These are phyloP conservation scores for Novumbra hubbsi DNA, from an alignment of 2,797 vertebrate genomes.

Conservation along the genomic window DNA sequence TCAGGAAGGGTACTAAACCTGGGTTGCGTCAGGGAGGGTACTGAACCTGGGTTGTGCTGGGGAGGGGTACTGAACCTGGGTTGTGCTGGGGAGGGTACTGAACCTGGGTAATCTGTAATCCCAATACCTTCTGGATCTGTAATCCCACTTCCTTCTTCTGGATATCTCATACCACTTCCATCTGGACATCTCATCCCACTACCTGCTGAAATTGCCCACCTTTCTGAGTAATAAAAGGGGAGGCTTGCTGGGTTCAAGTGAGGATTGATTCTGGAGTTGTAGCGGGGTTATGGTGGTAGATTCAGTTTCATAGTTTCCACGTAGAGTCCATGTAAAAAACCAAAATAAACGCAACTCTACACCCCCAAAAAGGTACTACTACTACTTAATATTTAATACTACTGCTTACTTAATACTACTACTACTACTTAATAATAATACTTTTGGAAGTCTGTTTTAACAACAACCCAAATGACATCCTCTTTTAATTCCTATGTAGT, in stretches of 20 bases:
- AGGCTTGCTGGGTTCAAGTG: slow-evolving; percentile 20
- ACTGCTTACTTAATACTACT: neutral
- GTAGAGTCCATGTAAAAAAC: slow-evolving; percentile 24
- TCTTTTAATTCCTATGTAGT: neutral
- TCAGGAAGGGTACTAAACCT: no score
- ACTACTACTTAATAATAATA: neutral
- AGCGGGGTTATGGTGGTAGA: neutral
- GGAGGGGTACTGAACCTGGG: no score
- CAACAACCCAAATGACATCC: neutral
- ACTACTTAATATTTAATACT: neutral
- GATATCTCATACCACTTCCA: no score
- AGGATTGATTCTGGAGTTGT: slow-evolving; percentile 24
- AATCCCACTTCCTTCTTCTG: no score
- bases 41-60: no score
- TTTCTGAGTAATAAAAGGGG: slow-evolving; percentile 41
- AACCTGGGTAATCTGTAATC: no score
- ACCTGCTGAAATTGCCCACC: slow-evolving; percentile 34
- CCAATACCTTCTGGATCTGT: no score
- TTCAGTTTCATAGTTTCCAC: slow-evolving; percentile 21
- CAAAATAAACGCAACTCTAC: slow-evolving; percentile 1
- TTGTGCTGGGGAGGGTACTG: no score
- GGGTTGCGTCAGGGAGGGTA: no score
- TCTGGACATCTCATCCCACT: neutral
- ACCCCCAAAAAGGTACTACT: neutral
- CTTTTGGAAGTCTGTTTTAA: neutral